Base-by-base conservation (phyloP, 2,888 invertebrate genomes). In the Lycia hirtaria region DNA sequence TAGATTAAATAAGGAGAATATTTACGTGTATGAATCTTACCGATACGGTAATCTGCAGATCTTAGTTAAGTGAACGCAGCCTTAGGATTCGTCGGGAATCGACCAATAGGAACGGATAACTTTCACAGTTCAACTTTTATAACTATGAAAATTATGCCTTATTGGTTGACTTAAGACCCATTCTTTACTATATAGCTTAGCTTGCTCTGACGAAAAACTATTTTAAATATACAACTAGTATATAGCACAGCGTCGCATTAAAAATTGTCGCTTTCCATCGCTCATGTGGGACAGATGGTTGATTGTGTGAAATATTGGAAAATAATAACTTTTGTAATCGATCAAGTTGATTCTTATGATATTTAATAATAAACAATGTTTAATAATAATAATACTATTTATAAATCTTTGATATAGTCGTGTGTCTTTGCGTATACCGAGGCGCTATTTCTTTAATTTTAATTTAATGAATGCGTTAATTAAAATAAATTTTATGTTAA, bases 281-380 rank as follows among this genome's bases (percentile, higher is more conserved):
- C 9, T 17, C 6, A 33, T 1, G 15, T 33, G 17, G 33, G 33
- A 33, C 15, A 33, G 15, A 17, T 15, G 3, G 2, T 5, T 15
- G 9, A 28, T 28, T 28, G 28, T 30, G n/a, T 30, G 10, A 30
- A 9, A 20, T 10, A 20, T 19, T n/a, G 2, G 20, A 3, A n/a
- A 49, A 28, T 41, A 22, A 14, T 15, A 5, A 14, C 20, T 20
- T 22, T 26, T 24, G 7, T 22, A 15, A 52, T 28, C 37, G 28
- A 45, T 45, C 45, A 53, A 45, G 38, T 53, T 52, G 53, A 38
- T 38, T 53, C 53, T 53, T 53, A 53, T 53, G 53, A 53, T 53
- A 45, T 20, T 37, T 26, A 52, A 38, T 53, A 37, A 38, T 45
- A 45, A 44, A 52, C 10, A 35, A 10, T 35, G 15, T 41, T 41